phyloP scores from a whole-genome alignment of 2,797 vertebrate species.

The Argyrosomus regius region DNA sequence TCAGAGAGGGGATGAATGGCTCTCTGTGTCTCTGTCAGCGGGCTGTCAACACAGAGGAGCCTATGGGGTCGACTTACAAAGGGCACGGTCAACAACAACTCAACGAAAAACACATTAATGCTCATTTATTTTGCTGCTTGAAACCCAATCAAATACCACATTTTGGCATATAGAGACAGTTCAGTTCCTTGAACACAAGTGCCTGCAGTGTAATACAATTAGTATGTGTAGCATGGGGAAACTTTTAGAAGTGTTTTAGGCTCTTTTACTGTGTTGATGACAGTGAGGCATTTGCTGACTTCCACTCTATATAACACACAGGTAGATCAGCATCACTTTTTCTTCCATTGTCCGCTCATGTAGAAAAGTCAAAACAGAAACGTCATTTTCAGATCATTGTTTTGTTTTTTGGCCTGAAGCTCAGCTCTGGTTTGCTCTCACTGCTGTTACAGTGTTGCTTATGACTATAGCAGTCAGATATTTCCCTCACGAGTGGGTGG shows the following conservation, averaged over 20 bases:
- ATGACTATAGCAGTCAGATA: background rate
- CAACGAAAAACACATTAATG: conserved; percentile 57
- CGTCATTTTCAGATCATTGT: background rate
- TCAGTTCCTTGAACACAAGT: conserved; percentile 17
- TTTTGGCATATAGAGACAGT: conserved; percentile 29
- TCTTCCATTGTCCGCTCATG: conserved; percentile 33
- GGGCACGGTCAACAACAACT: conserved; percentile 73
- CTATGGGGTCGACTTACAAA: conserved; percentile 74
- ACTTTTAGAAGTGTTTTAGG: conserved; percentile 19
- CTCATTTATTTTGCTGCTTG: conserved; percentile 46
- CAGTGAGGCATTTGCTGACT: conserved; percentile 52
- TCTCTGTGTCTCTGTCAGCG: conserved; percentile 78
- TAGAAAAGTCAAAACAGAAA: background rate
- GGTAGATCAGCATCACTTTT: conserved; percentile 53
- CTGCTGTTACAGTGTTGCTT: too few species aligned
- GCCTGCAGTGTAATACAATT: conserved; percentile 3
- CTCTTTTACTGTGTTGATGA: conserved; percentile 48
- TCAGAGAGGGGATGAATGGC: conserved; percentile 75
- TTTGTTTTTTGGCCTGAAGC: background rate
- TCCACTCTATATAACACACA: conserved; percentile 16
- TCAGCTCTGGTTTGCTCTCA: too few species aligned
- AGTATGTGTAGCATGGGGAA: conserved; percentile 7
- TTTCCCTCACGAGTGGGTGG: background rate
- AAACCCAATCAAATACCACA: conserved; percentile 43
- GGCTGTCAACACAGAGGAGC: conserved; percentile 75